Base-by-base conservation (phyloP, 2,113 vertebrate genomes). In the Pygoscelis antarcticus region DNA sequence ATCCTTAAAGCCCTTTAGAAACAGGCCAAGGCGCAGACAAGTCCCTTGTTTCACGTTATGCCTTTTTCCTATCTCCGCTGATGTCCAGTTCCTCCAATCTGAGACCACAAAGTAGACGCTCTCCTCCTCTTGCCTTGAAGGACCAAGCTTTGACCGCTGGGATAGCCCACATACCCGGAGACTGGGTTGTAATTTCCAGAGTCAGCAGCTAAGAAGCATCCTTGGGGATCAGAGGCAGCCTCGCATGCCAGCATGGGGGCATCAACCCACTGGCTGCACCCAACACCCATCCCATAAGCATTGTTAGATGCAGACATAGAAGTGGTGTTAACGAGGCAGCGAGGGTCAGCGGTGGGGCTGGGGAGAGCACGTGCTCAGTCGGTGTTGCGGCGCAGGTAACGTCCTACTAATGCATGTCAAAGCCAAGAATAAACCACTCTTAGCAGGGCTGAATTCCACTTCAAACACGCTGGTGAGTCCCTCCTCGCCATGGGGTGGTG, bases 191-290 rank as follows among this genome's bases (percentile, higher is more conserved):
- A 26, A 52, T 46, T 84, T 68, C 58, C 62, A 66, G 32, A 58
- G 5, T 30, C 20, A 44, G 86, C 1, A 2, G 40, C 36, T 55
- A n/a, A 54, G 83, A 7, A 88, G 62, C 23, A 47, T 51, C 44
- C 26, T 70, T 1, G 0, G 11, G 27, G 36, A 68, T 55, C 42
- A 44, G 18, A 61, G 29, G 44, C 17, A 16, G 38, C 66, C n/a
- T 52, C 4, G 0, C 10, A 15, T 3, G 1, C 2, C 49, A 40
- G 12, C 44, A 36, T 0, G 2, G 11, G 29, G 23, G 13, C 66
- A 74, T 36, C 21, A 9, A 36, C 60, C 36, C 12, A 1, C n/a
- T 15, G 29, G n/a, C 46, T 6, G 21, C 68, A 65, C 19, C 14
- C 47, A 62, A 29, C 52, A 29, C 20, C 15, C 38, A 6, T 12